Conservation (phyloP, 2,113 vertebrate species). For the Perca flavescens region DNA sequence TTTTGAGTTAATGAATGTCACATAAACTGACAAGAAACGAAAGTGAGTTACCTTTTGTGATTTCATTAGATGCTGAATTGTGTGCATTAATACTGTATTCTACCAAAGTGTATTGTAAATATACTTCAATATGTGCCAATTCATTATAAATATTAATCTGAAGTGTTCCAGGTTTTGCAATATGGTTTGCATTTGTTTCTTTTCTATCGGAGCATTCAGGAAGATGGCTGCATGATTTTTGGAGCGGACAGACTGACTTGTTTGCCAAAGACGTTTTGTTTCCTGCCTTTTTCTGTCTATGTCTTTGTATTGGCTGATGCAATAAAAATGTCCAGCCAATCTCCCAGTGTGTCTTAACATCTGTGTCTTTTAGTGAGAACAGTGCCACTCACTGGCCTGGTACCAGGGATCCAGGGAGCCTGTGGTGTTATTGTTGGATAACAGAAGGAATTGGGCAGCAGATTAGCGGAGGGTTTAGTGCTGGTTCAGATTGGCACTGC, state of each 20-base stretch:
- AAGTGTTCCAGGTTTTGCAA: slow-evolving; percentile 66
- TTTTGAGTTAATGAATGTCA: slow-evolving; percentile 52
- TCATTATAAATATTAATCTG: slow-evolving; percentile 48
- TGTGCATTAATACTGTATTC: slow-evolving; percentile 53
- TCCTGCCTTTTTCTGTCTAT: slow-evolving; percentile 44
- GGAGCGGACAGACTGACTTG: slow-evolving; percentile 24
- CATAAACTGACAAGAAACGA: slow-evolving; percentile 42
- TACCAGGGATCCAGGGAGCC: slow-evolving; percentile 57
- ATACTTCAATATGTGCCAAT: slow-evolving; percentile 60
- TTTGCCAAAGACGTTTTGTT: slow-evolving; percentile 50
- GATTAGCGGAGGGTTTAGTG: slow-evolving; percentile 69
- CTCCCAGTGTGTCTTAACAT: slow-evolving; percentile 61
- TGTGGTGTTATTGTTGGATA: slow-evolving; percentile 65
- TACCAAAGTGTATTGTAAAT: slow-evolving; percentile 71
- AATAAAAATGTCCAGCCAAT: slow-evolving; percentile 72
- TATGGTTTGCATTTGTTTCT: slow-evolving; percentile 49
- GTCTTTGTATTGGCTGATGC: slow-evolving; percentile 75
- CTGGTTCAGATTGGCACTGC: slow-evolving; percentile 50
- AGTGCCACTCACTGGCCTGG: slow-evolving; percentile 32
- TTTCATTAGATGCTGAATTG: slow-evolving; percentile 27
- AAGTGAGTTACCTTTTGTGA: slow-evolving; percentile 9
- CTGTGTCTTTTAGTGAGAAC: slow-evolving; percentile 59
- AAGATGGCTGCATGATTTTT: slow-evolving; percentile 44
- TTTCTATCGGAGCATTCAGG: slow-evolving; percentile 63
- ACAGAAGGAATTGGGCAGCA: slow-evolving; percentile 71